Conservation (phyloP, 2,113 vertebrate genomes). For the Nycticebus coucang region DNA sequence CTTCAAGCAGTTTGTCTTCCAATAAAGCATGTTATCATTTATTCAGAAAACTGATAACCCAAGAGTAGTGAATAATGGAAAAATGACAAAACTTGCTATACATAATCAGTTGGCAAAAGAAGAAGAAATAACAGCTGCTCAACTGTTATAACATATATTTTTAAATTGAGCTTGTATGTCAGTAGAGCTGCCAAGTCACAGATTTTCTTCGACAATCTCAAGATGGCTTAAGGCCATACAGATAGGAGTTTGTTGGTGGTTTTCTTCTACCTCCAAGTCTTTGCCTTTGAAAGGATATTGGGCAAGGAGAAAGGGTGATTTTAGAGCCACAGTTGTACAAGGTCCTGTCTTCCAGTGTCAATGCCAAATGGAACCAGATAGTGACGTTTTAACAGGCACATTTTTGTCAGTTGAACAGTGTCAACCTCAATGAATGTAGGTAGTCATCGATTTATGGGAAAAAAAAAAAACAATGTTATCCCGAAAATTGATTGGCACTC, state of each 20-base stretch:
- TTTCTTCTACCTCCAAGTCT: neutral
- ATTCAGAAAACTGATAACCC: slow-evolving; percentile 70
- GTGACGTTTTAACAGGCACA: neutral
- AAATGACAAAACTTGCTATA: slow-evolving; percentile 64
- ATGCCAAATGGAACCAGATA: slow-evolving; percentile 15
- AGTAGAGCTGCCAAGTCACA: slow-evolving; percentile 58
- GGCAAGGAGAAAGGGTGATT: neutral
- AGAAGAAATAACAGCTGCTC: slow-evolving; percentile 70
- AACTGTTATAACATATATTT: slow-evolving; percentile 67
- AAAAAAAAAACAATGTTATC: neutral
- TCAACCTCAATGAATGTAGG: neutral
- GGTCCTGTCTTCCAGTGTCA: neutral
- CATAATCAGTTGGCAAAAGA: slow-evolving; percentile 71
- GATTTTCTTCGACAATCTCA: slow-evolving; percentile 60
- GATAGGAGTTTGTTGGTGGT: slow-evolving; percentile 34
- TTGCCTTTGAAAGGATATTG: neutral
- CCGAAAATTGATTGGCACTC: slow-evolving; percentile 6
- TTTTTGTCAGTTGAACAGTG: neutral
- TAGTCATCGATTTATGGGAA: neutral
- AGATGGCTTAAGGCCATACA: slow-evolving; percentile 50
- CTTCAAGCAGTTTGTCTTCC: slow-evolving; percentile 67
- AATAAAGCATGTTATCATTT: slow-evolving; percentile 67
- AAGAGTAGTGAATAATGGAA: slow-evolving; percentile 48
- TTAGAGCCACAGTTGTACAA: neutral
- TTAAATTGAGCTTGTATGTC: slow-evolving; percentile 55